A percentile compares a stretch with the other conserved stretches of the same genome.
phyloP scores from a whole-genome alignment of 2,888 invertebrate species.

The Salticus scenicus region DNA sequence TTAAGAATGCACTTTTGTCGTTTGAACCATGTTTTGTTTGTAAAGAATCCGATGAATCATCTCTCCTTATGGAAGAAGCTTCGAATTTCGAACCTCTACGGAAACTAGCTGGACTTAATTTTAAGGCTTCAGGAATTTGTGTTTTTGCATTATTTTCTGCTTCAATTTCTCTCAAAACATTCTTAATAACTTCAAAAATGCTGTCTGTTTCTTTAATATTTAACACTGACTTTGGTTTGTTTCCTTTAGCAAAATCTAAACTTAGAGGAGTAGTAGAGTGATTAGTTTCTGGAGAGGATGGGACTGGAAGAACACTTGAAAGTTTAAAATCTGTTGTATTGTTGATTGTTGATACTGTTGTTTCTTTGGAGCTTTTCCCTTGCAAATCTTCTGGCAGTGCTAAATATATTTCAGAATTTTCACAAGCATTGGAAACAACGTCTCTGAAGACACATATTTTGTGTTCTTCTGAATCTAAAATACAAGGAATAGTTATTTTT shows the following conservation, averaged over 20 bases:
- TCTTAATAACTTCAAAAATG: slow-evolving; percentile 52
- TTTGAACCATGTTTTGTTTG: slow-evolving; percentile 16
- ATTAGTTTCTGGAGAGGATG: not conserved
- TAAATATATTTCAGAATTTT: slow-evolving; percentile 34
- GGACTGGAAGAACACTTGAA: slow-evolving; percentile 30
- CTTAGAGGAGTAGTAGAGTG: slow-evolving; percentile 38
- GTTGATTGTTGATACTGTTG: slow-evolving; percentile 48
- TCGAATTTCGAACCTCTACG: slow-evolving; percentile 44
- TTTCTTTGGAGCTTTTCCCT: slow-evolving; percentile 37
- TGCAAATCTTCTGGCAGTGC: slow-evolving; percentile 39
- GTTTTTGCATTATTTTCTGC: not conserved
- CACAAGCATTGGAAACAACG: slow-evolving; percentile 32
- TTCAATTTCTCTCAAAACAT: slow-evolving; percentile 38
- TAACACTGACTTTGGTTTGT: no score
- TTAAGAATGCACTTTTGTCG: slow-evolving; percentile 77
- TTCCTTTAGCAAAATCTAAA: not conserved
- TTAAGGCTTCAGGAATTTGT: not conserved
- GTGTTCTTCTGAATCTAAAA: slow-evolving; percentile 22
- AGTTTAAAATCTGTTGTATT: slow-evolving; percentile 49
- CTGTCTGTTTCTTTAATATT: not conserved
- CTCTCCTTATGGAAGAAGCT: not conserved
- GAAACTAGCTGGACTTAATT: slow-evolving; percentile 39
- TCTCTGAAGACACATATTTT: slow-evolving; percentile 57
- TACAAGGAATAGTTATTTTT: slow-evolving; percentile 44
- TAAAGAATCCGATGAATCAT: not conserved